Evolutionary conservation across 2,797 vertebrate genomes (phyloP).

Genomic region (Ctenopoma multispine): DNA sequence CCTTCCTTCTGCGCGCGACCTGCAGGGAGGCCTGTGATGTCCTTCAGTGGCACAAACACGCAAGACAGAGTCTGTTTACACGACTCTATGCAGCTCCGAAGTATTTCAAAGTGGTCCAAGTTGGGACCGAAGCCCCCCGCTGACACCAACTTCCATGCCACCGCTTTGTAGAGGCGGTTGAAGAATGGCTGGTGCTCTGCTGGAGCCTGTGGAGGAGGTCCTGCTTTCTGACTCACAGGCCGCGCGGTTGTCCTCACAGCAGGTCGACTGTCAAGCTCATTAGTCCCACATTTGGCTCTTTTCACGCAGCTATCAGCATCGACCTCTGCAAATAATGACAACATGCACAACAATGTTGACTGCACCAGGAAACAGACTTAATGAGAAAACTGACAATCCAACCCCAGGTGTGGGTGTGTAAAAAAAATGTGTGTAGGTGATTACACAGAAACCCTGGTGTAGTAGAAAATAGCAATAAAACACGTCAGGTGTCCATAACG

Average conservation of each 20-base stretch:
- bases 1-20: slow-evolving; percentile 94
- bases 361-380: slow-evolving; percentile 20
- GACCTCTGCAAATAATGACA: slow-evolving; percentile 58
- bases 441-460: slow-evolving; percentile 28
- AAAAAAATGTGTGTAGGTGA: neutral
- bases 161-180: slow-evolving; percentile 96
- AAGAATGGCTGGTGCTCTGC: slow-evolving; percentile 95
- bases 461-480: neutral
- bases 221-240: slow-evolving; percentile 67
- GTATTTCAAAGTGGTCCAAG: slow-evolving; percentile 93
- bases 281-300: slow-evolving; percentile 66
- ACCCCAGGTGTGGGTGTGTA: slow-evolving; percentile 26
- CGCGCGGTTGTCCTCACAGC: slow-evolving; percentile 22
- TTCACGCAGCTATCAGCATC: slow-evolving; percentile 74
- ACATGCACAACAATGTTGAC: slow-evolving; percentile 31
- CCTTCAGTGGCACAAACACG: slow-evolving; percentile 93
- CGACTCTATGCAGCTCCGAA: slow-evolving; percentile 92
- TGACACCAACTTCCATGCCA: slow-evolving; percentile 97
- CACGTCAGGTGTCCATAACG: neutral
- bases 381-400: slow-evolving; percentile 29
- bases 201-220: slow-evolving; percentile 79
- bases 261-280: slow-evolving; percentile 64
- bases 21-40: slow-evolving; percentile 93
- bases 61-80: slow-evolving; percentile 92
- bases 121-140: slow-evolving; percentile 94